Evolutionary conservation across 53 echinoderm and acorn worm genomes (phyloP).

Genomic region (Hippasteria phrygiana): DNA sequence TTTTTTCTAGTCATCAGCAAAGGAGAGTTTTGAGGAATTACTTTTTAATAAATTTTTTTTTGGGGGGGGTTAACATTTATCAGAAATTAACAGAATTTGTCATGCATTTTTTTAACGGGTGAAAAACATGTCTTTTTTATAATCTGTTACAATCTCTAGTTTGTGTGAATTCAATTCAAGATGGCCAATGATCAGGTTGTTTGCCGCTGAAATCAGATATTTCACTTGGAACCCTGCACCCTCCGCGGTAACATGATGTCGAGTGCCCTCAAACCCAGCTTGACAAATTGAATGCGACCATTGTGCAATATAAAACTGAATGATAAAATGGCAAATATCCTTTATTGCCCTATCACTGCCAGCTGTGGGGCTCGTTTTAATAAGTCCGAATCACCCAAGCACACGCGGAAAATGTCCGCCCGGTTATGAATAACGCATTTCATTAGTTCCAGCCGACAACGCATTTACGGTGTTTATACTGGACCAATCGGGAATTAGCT

Average conservation of each 20-base stretch:
- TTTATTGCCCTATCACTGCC: slow-evolving; percentile 41
- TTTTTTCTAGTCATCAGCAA: no score
- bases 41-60: no score
- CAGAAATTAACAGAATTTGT: no score
- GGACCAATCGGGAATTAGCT: slow-evolving; percentile 66
- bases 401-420: slow-evolving; percentile 49
- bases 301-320: slow-evolving; percentile 5
- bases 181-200: not conserved
- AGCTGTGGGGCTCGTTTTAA: slow-evolving; percentile 44
- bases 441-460: slow-evolving; percentile 62
- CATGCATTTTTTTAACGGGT: no score
- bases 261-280: not conserved
- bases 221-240: not conserved
- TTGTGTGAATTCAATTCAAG: not conserved
- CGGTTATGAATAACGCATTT: slow-evolving; percentile 69
- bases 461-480: slow-evolving; percentile 61
- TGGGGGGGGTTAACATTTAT: no score
- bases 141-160: not conserved
- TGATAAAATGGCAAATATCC: not conserved
- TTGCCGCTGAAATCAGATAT: not conserved
- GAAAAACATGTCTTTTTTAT: no score
- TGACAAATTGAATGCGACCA: slow-evolving; percentile 51
- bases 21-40: no score
- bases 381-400: slow-evolving; percentile 65
- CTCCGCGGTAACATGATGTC: not conserved